These are phyloP conservation scores for Chrysina gloriosa DNA, from an alignment of 2,888 invertebrate genomes.

Conservation along the genomic window DNA sequence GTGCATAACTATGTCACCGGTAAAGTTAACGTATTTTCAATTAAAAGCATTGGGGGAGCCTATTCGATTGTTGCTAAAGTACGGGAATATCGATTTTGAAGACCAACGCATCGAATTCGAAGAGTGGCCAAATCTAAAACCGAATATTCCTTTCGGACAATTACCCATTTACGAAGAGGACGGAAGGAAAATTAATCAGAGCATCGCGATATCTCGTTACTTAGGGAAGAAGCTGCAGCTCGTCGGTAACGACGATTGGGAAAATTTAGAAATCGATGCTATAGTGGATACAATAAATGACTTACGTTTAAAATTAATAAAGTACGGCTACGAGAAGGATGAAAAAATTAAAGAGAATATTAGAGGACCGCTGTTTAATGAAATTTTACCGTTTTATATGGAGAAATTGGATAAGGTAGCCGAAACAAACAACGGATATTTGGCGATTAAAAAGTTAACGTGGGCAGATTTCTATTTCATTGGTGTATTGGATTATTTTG, in stretches of 20 bases:
- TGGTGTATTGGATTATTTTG: slow-evolving; percentile 71
- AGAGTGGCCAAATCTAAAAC: slow-evolving; percentile 41
- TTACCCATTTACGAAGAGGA: slow-evolving; percentile 72
- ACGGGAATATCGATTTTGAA: slow-evolving; percentile 42
- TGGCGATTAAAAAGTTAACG: slow-evolving; percentile 69
- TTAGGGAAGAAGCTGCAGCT: slow-evolving; percentile 71
- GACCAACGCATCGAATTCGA: slow-evolving; percentile 35
- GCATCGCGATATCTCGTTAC: slow-evolving; percentile 70
- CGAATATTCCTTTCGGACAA: slow-evolving; percentile 73
- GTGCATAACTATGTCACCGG: slow-evolving; percentile 10
- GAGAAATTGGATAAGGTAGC: slow-evolving; percentile 70
- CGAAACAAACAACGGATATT: slow-evolving; percentile 71
- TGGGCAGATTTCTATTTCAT: slow-evolving; percentile 76
- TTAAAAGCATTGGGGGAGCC: slow-evolving; percentile 53
- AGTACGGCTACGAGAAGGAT: slow-evolving; percentile 70
- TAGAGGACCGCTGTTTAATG: slow-evolving; percentile 65
- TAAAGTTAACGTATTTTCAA: slow-evolving; percentile 55
- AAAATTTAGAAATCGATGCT: slow-evolving; percentile 71
- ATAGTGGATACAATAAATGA: slow-evolving; percentile 71
- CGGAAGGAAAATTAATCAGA: slow-evolving; percentile 72
- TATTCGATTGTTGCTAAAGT: slow-evolving; percentile 42
- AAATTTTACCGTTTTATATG: slow-evolving; percentile 70
- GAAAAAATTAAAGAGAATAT: slow-evolving; percentile 67
- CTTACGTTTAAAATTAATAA: slow-evolving; percentile 62
- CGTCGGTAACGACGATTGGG: slow-evolving; percentile 68